phyloP scores from a whole-genome alignment of 2,888 invertebrate genomes.

The Orthosia gothica region DNA sequence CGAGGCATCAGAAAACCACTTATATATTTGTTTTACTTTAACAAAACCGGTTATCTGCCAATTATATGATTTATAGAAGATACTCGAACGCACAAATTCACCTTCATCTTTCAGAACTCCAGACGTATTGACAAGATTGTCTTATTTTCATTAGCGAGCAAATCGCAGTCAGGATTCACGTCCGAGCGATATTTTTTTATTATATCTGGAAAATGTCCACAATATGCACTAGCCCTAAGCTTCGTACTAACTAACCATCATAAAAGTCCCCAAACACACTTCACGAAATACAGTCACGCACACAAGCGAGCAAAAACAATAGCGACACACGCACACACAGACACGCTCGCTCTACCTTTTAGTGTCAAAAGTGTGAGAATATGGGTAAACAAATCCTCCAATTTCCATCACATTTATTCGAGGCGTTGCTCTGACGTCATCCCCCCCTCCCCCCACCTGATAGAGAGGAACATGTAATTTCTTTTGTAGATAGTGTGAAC shows the following conservation, averaged over 20 bases:
- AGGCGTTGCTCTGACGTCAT: slow-evolving; percentile 84
- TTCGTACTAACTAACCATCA: slow-evolving; percentile 62
- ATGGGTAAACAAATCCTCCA: slow-evolving; percentile 92
- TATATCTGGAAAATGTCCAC: background rate
- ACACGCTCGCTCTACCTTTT: slow-evolving; percentile 85
- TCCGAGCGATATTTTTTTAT: no score
- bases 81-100: no score
- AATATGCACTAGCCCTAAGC: slow-evolving; percentile 27
- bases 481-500: slow-evolving; percentile 89
- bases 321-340: slow-evolving; percentile 67
- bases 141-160: no score
- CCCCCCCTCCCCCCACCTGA: slow-evolving; percentile 74
- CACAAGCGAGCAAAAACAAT: slow-evolving; percentile 77
- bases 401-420: slow-evolving; percentile 92
- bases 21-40: no score
- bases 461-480: slow-evolving; percentile 87
- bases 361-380: slow-evolving; percentile 91
- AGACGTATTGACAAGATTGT: no score
- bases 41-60: no score
- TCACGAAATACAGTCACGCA: slow-evolving; percentile 62
- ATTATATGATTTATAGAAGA: no score
- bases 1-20: background rate
- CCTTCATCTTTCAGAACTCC: no score
- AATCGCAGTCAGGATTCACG: no score
- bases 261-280: slow-evolving; percentile 67